phyloP scores from a whole-genome alignment of 2,888 invertebrate species.

The Ophonus ardosiacus region DNA sequence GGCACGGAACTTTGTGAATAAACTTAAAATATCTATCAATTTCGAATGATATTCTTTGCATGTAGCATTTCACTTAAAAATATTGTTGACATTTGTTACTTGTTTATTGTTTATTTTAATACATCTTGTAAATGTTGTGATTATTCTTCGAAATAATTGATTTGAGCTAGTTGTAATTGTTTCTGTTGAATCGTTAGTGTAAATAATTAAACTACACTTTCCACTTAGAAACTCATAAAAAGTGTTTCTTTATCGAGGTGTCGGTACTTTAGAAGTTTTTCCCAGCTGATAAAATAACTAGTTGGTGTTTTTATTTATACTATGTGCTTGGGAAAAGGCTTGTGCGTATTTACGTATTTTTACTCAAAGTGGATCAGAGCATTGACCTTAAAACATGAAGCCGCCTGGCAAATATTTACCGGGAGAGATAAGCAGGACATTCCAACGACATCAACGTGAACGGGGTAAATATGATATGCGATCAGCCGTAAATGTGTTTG shows the following conservation, averaged over 20 bases:
- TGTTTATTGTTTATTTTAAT: background rate
- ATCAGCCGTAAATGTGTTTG: slow-evolving; percentile 39
- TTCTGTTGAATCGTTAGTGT: background rate
- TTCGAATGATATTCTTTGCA: no score
- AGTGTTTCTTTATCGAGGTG: slow-evolving; percentile 24
- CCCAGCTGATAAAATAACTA: slow-evolving; percentile 52
- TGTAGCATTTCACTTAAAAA: no score
- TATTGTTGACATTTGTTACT: no score
- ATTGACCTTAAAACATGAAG: slow-evolving; percentile 59
- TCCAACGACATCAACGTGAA: slow-evolving; percentile 27
- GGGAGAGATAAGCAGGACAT: slow-evolving; percentile 10
- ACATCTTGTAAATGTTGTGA: background rate
- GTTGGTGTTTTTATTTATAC: slow-evolving; percentile 50
- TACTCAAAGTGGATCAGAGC: slow-evolving; percentile 62
- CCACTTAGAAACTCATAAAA: background rate
- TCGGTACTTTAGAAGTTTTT: slow-evolving; percentile 39
- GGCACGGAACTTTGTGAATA: no score
- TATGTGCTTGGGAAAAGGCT: slow-evolving; percentile 14
- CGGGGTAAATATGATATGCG: slow-evolving; percentile 36
- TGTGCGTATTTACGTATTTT: slow-evolving; percentile 61
- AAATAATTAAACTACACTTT: background rate
- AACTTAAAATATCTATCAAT: no score
- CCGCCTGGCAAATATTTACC: slow-evolving; percentile 61
- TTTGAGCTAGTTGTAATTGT: background rate
- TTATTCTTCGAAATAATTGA: background rate